These are phyloP conservation scores for Drosophila bunnanda DNA, from an alignment of 2,888 invertebrate genomes.

Conservation along the genomic window DNA sequence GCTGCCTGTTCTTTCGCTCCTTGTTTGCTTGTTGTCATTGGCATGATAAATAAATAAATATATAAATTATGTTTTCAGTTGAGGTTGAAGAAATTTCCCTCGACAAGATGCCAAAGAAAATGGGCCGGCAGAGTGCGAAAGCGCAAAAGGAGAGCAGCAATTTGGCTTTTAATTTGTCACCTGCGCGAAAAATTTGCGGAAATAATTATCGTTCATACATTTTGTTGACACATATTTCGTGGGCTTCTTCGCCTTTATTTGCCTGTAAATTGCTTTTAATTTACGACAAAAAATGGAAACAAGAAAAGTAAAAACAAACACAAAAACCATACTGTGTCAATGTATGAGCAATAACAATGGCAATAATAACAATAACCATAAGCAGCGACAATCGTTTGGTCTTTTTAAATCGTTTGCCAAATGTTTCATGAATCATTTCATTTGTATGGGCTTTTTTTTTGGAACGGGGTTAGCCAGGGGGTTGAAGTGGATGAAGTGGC, in stretches of 20 bases:
- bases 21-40: conserved; percentile 30
- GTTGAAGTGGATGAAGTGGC: conserved; percentile 5
- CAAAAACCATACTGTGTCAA: conserved; percentile 23
- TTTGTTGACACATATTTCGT: conserved; percentile 38
- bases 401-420: conserved; percentile 42
- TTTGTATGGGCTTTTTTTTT: conserved; percentile 26
- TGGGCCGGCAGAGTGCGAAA: not conserved
- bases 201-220: conserved; percentile 48
- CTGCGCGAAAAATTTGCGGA: conserved; percentile 50
- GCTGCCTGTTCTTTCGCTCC: not conserved
- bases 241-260: conserved; percentile 34
- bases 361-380: conserved; percentile 35
- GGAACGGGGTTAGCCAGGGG: conserved; percentile 19
- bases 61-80: conserved; percentile 31
- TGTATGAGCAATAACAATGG: conserved; percentile 18
- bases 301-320: conserved; percentile 6
- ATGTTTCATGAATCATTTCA: conserved; percentile 45
- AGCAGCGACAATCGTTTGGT: conserved; percentile 22
- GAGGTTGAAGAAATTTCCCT: conserved; percentile 18
- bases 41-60: conserved; percentile 34
- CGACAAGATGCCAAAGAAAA: not conserved
- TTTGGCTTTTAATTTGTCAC: conserved; percentile 46
- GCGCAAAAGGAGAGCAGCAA: not conserved
- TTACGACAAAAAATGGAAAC: conserved; percentile 10
- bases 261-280: conserved; percentile 50